Evolutionary conservation across 2,113 vertebrate genomes (phyloP), one percentile per base, ranked within the genome.

Genomic region (Fukomys damarensis): DNA sequence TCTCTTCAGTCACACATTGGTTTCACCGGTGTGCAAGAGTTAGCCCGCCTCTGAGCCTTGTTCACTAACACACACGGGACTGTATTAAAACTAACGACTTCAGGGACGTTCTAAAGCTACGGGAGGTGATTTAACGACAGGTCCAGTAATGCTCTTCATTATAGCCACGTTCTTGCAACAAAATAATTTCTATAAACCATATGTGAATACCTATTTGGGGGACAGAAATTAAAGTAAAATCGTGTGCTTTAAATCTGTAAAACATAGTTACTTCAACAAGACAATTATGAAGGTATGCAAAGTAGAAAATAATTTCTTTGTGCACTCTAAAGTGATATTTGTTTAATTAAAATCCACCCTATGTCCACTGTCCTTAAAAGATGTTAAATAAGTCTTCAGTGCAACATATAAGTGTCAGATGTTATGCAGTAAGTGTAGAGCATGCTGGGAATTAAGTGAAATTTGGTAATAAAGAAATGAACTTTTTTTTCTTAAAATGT

Each of bases 161-260:
- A 68, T 3, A 93, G 49, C 61, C 74, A 3, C n/a, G 68, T 49
- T 56, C 17, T 91, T 63, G 32, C 0, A 85, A 74, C 89, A 86
- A 91, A 96, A 93, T 72, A 84, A 26, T 93, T 94, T 63, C 43
- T 77, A 82, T 6, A 96, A 92, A 66, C 72, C 74, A 86, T 10
- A 91, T 79, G 65, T 61, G 7, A 56, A 22, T 59, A 74, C 1
- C 0, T 66, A 43, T 86, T 89, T 74, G 24, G 56, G 24, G 24
- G 92, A 82, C 30, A 87, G 80, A 92, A 72, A 63, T 41, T 70
- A 65, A 68, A 58, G 38, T 52, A 49, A 93, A 95, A 76, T 2
- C 38, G 85, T 38, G 24, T 14, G 30, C 80, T 46, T 76, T 72
- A 14, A 86, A 86, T 41, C 32, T 92, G 24, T 72, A 87, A 93